Evolutionary conservation across 2,797 vertebrate genomes (phyloP).

Genomic region (Argyrosomus regius): DNA sequence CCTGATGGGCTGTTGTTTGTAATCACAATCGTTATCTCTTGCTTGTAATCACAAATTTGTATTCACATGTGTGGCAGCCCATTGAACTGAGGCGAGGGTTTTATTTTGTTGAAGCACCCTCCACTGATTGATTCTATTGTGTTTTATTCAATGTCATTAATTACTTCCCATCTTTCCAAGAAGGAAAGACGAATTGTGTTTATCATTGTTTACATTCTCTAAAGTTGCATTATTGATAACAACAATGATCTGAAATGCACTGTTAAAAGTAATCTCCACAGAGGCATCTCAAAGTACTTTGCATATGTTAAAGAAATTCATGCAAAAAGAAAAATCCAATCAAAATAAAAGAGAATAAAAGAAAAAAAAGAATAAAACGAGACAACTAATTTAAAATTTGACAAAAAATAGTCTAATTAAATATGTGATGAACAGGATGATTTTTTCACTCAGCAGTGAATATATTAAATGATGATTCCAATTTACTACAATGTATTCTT

Average conservation of each 20-base stretch:
- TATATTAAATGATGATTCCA: not conserved
- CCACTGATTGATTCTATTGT: slow-evolving; percentile 4
- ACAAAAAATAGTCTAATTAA: not conserved
- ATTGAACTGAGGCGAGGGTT: not conserved
- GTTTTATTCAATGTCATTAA: not conserved
- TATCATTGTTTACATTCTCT: not conserved
- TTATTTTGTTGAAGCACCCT: slow-evolving; percentile 4
- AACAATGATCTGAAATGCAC: not conserved
- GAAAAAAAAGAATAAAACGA: not conserved
- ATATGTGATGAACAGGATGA: not conserved
- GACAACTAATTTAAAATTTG: too few species aligned
- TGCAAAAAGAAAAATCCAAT: not conserved
- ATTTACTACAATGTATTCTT: not conserved
- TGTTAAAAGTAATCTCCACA: not conserved
- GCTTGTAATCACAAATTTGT: slow-evolving; percentile 20
- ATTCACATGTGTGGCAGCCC: not conserved
- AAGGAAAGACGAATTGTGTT: not conserved
- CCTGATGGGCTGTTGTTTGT: not conserved
- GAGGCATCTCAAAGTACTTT: not conserved
- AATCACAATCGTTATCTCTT: slow-evolving; percentile 33
- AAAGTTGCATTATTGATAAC: not conserved
- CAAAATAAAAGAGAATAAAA: not conserved
- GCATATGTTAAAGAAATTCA: not conserved
- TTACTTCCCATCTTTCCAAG: not conserved
- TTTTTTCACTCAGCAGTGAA: not conserved